Evolutionary conservation across 2,797 vertebrate genomes (phyloP).

Genomic region (Siniperca scherzeri): DNA sequence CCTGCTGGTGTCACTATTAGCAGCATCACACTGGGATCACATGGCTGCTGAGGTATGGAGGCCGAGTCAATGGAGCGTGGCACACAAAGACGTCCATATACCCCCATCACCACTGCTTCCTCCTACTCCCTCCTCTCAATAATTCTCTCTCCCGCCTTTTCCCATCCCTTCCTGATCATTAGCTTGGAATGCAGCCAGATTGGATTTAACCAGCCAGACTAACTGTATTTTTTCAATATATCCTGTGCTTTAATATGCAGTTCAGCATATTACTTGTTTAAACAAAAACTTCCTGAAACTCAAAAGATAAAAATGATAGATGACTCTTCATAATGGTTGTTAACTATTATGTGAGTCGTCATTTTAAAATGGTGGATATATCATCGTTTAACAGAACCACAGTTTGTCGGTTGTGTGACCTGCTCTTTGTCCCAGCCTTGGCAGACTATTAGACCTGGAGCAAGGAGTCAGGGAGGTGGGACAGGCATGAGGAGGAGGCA

Average conservation of each 20-base stretch:
- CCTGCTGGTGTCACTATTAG: slow-evolving; percentile 83
- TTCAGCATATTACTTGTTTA: background rate
- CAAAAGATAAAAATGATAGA: background rate
- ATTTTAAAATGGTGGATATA: slow-evolving; percentile 27
- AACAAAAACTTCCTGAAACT: slow-evolving; percentile 1
- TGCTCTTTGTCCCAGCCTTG: slow-evolving; percentile 74
- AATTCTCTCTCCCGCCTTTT: slow-evolving; percentile 50
- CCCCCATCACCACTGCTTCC: slow-evolving; percentile 87
- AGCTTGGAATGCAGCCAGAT: slow-evolving; percentile 67
- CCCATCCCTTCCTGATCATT: slow-evolving; percentile 68
- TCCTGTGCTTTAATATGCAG: slow-evolving; percentile 6
- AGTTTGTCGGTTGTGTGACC: slow-evolving; percentile 68
- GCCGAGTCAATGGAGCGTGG: slow-evolving; percentile 90
- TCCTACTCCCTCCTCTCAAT: slow-evolving; percentile 69
- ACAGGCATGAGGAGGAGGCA: slow-evolving; percentile 70
- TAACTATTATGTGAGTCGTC: background rate
- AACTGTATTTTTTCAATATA: slow-evolving; percentile 40
- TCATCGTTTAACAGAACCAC: slow-evolving; percentile 35
- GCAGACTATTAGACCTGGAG: slow-evolving; percentile 79
- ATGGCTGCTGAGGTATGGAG: slow-evolving; percentile 87
- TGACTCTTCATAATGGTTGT: background rate
- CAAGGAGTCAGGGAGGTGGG: slow-evolving; percentile 79
- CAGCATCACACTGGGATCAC: slow-evolving; percentile 84
- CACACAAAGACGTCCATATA: slow-evolving; percentile 80
- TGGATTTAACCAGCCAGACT: slow-evolving; percentile 60